Conservation (phyloP, 2,113 vertebrate species). For the Nibea coibor region DNA sequence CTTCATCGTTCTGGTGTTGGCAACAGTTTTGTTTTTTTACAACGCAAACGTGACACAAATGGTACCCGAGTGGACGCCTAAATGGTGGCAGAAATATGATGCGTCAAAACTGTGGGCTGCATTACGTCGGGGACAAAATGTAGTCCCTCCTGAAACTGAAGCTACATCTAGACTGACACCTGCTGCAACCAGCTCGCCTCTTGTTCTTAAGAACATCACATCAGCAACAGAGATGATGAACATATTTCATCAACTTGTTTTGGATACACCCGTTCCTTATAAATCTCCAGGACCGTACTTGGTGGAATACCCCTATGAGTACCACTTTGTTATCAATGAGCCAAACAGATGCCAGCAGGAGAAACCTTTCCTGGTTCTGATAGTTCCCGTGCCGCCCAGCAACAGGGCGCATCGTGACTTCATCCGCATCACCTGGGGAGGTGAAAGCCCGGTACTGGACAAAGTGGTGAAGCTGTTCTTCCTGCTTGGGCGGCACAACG, state of each 20-base stretch:
- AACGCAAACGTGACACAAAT: not conserved
- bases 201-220: no score
- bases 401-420: conserved; percentile 48
- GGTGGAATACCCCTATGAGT: conserved; percentile 75
- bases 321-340: conserved; percentile 79
- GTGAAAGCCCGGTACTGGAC: conserved; percentile 63
- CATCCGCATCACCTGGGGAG: conserved; percentile 82
- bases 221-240: no score
- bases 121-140: no score
- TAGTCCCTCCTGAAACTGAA: rapidly evolving
- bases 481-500: conserved; percentile 69
- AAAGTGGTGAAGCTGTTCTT: conserved; percentile 75
- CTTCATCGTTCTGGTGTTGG: conserved; percentile 18
- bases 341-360: conserved; percentile 57
- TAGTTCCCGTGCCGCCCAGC: conserved; percentile 74
- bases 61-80: not conserved
- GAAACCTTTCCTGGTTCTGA: conserved; percentile 82
- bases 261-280: not conserved
- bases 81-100: not conserved
- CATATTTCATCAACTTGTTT: no score
- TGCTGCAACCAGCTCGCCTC: rapidly evolving
- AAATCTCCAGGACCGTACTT: conserved; percentile 47
- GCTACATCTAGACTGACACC: rapidly evolving
- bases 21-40: not conserved
- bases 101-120: not conserved